Percentiles rank a stretch among this genome's conserved stretches.
Conservation (phyloP, 1,140 invertebrate genomes). For the Procambarus virginalis region DNA sequence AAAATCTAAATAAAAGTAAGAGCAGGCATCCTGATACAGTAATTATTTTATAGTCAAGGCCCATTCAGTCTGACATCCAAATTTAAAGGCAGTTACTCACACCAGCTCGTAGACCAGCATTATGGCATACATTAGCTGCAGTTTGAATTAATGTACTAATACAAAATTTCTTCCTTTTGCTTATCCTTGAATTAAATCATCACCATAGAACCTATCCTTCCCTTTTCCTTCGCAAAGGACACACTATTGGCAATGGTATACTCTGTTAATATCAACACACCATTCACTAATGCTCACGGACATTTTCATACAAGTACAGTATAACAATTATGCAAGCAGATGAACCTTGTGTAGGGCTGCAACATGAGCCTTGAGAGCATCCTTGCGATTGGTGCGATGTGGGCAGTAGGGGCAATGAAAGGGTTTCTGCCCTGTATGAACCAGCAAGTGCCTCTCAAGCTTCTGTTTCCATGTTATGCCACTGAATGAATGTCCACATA, state of each 20-base stretch:
- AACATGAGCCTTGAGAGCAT: constrained; percentile 65
- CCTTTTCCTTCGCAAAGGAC: background rate
- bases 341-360: constrained; percentile 61
- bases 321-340: background rate
- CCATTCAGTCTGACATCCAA: no score
- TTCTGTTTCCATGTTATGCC: constrained; percentile 65
- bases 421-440: constrained; percentile 63
- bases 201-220: no score
- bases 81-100: no score
- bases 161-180: no score
- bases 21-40: no score
- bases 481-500: constrained; percentile 52
- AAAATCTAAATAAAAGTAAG: no score
- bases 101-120: no score
- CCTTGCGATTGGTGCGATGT: constrained; percentile 66
- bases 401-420: constrained; percentile 66
- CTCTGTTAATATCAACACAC: background rate
- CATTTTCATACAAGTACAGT: background rate
- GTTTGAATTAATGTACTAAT: no score
- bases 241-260: background rate
- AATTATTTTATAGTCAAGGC: no score
- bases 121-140: no score
- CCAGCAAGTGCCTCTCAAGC: constrained; percentile 67
- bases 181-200: no score
- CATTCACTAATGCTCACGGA: background rate